These are phyloP conservation scores for Melipona bicolor DNA, from an alignment of 2,888 invertebrate species.

Conservation along the genomic window DNA sequence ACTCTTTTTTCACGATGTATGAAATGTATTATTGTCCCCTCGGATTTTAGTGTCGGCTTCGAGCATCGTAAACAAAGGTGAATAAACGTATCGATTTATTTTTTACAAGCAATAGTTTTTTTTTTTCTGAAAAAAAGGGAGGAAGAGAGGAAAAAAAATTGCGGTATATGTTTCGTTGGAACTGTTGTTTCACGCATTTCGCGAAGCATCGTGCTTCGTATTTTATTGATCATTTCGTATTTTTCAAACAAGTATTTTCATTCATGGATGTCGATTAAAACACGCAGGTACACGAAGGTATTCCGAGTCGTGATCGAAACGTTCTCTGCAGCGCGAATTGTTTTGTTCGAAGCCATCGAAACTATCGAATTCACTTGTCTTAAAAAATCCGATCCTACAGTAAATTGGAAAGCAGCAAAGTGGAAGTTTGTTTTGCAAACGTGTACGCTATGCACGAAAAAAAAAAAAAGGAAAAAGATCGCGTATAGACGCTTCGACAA, in stretches of 20 bases:
- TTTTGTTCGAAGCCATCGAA: neutral
- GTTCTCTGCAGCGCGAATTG: neutral
- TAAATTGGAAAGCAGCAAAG: neutral
- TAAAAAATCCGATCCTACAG: neutral
- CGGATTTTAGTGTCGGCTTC: neutral
- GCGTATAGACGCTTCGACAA: neutral
- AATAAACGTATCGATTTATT: slow-evolving; percentile 9
- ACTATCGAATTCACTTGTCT: neutral
- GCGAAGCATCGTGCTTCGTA: neutral
- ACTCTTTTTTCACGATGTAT: neutral
- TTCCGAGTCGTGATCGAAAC: neutral
- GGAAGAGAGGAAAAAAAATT: neutral
- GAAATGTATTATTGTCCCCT: neutral
- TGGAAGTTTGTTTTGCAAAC: neutral
- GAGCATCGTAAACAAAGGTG: neutral
- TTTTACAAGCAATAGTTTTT: neutral
- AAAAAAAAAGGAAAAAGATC: neutral
- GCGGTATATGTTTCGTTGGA: neutral
- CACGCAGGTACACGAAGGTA: neutral
- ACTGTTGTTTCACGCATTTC: neutral
- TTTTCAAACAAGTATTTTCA: too few species aligned
- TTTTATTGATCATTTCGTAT: neutral
- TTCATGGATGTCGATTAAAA: neutral
- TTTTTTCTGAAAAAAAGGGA: neutral
- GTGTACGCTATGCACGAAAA: neutral